These are phyloP conservation scores for Blera fallax DNA, from an alignment of 2,888 invertebrate genomes.

Conservation along the genomic window DNA sequence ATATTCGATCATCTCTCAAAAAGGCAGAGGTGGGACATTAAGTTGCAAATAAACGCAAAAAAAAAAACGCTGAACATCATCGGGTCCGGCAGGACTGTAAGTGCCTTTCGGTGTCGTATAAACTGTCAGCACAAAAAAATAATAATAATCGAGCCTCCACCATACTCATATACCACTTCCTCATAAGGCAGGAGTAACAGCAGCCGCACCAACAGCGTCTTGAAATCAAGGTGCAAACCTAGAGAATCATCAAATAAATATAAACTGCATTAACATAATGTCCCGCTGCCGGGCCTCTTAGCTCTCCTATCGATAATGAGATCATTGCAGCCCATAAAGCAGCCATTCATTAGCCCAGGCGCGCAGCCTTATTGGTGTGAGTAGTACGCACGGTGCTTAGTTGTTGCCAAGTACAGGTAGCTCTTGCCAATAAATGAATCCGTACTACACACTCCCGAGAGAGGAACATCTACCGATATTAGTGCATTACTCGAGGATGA, in stretches of 20 bases:
- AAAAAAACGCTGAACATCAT: conserved; percentile 9
- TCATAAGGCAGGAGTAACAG: conserved; percentile 46
- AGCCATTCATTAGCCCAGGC: conserved; percentile 71
- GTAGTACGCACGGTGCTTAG: neutral
- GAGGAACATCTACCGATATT: neutral
- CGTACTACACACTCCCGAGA: neutral
- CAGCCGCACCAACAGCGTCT: conserved; percentile 43
- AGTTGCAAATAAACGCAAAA: conserved; percentile 21
- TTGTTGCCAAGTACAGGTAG: conserved; percentile 25
- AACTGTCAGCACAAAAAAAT: conserved; percentile 42
- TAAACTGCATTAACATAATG: conserved; percentile 72
- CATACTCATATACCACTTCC: conserved; percentile 69
- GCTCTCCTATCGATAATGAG: conserved; percentile 70
- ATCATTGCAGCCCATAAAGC: conserved; percentile 70
- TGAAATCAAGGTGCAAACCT: conserved; percentile 65
- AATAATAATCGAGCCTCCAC: neutral
- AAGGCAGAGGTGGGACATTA: conserved; percentile 58
- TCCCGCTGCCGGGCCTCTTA: conserved; percentile 54
- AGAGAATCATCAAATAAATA: conserved; percentile 70
- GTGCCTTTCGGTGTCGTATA: conserved; percentile 68
- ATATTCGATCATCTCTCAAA: conserved; percentile 65
- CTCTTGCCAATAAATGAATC: conserved; percentile 15
- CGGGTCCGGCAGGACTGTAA: conserved; percentile 47
- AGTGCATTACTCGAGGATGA: conserved; percentile 66
- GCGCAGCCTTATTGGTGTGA: conserved; percentile 9